Evolutionary conservation across 2,797 vertebrate species (phyloP).

Genomic region (Clarias fuscus): DNA sequence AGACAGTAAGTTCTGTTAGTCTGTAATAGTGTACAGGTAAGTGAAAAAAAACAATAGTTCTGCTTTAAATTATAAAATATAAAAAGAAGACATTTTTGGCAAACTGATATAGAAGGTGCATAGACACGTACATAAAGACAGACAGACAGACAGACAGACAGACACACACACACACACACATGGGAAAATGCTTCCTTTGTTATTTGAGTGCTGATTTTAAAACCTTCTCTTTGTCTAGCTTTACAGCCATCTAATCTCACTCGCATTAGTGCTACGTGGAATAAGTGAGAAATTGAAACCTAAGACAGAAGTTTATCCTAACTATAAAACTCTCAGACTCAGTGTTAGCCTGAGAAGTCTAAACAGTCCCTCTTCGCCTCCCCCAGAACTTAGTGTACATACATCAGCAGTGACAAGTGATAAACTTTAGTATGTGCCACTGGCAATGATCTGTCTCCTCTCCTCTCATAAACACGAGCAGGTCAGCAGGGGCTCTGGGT

Average conservation of each 20-base stretch:
- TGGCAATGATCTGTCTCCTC: not conserved
- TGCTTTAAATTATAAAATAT: conserved; percentile 11
- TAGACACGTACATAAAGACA: not conserved
- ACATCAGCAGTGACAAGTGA: conserved; percentile 17
- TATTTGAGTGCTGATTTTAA: conserved; percentile 24
- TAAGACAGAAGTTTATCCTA: conserved; percentile 1
- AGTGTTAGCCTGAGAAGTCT: conserved; percentile 18
- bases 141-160: not conserved
- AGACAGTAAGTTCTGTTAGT: not conserved
- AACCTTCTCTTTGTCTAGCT: not conserved
- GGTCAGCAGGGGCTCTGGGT: conserved; percentile 81
- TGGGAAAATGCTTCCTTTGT: conserved; percentile 11
- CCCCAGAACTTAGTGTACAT: not conserved
- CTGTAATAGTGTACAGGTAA: not conserved
- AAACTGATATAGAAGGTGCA: not conserved
- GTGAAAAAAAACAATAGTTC: not conserved
- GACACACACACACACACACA: not conserved
- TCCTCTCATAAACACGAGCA: not conserved
- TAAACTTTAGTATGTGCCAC: not conserved
- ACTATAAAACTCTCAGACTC: conserved; percentile 3
- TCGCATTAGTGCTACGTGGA: conserved; percentile 28
- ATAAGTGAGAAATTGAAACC: conserved; percentile 26
- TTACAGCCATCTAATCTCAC: not conserved
- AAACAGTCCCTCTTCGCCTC: conserved; percentile 12
- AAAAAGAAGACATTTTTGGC: conserved; percentile 8